A percentile compares a stretch with the other conserved stretches of the same genome.
Evolutionary conservation across 2,113 vertebrate species (phyloP).

Genomic region (Coregonus clupeaformis): DNA sequence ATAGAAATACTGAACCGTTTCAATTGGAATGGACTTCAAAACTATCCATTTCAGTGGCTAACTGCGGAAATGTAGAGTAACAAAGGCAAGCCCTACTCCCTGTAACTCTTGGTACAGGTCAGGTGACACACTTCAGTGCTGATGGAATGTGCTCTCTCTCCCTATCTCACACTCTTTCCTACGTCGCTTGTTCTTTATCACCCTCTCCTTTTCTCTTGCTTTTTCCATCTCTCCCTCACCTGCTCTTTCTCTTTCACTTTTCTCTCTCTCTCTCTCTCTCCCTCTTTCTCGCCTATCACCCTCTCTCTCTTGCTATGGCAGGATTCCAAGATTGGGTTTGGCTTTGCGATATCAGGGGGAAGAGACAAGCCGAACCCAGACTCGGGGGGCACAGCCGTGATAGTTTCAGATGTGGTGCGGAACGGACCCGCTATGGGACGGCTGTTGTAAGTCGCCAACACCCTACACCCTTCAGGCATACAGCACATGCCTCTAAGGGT

Average conservation of each 20-base stretch:
- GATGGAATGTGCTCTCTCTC: conserved; percentile 54
- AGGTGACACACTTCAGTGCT: conserved; percentile 23
- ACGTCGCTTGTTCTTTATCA: not conserved
- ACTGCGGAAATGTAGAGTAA: conserved; percentile 46
- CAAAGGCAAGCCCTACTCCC: conserved; percentile 52
- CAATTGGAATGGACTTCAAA: conserved; percentile 2
- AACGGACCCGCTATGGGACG: conserved; percentile 86
- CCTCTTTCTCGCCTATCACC: not conserved
- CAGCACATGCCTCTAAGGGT: not conserved
- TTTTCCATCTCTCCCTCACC: not conserved
- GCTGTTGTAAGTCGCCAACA: conserved; percentile 82
- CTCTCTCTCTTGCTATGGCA: conserved; percentile 40
- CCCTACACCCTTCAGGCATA: not conserved
- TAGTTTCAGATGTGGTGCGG: conserved; percentile 86
- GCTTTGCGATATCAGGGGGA: conserved; percentile 89
- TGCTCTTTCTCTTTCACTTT: not conserved
- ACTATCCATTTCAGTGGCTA: conserved; percentile 37
- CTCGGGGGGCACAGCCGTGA: conserved; percentile 73
- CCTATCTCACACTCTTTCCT: not conserved
- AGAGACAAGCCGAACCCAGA: conserved; percentile 75
- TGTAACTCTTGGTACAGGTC: conserved; percentile 17
- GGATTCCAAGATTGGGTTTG: conserved; percentile 90
- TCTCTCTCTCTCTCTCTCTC: not conserved
- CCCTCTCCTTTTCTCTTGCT: not conserved
- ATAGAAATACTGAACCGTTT: conserved; percentile 3